Conservation (phyloP, 2,797 vertebrate genomes). For the Diplodus puntazzo region DNA sequence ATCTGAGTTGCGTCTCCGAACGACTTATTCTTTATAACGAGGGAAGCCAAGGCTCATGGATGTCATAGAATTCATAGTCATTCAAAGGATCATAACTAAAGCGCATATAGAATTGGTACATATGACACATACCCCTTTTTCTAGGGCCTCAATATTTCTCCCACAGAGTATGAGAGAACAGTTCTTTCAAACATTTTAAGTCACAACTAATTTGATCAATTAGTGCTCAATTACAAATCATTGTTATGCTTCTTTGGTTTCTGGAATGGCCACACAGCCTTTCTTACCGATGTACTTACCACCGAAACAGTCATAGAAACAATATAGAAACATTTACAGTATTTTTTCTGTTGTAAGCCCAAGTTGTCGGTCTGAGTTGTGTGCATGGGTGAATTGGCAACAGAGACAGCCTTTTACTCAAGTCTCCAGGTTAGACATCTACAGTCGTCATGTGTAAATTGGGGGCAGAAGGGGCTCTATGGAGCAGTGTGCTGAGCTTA, state of each 20-base stretch:
- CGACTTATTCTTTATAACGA: neutral
- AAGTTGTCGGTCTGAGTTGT: neutral
- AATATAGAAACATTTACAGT: neutral
- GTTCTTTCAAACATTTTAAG: neutral
- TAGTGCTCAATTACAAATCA: neutral
- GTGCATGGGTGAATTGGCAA: neutral
- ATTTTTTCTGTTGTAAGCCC: neutral
- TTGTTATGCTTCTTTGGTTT: neutral
- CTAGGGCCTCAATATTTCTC: neutral
- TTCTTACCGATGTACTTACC: neutral
- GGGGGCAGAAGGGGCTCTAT: neutral
- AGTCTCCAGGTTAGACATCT: neutral
- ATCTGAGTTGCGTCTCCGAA: neutral
- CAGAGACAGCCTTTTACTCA: neutral
- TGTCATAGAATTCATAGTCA: neutral
- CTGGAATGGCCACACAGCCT: neutral
- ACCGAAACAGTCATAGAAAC: neutral
- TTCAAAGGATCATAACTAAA: neutral
- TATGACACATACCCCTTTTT: too few species aligned
- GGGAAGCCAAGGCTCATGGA: neutral
- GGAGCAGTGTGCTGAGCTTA: neutral
- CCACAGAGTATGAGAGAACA: neutral
- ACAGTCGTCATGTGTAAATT: too few species aligned
- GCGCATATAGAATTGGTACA: neutral
- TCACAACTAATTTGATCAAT: neutral